Percentiles rank a stretch among this genome's conserved stretches.
These are phyloP conservation scores for Pinctada fucata DNA, from an alignment of 2,888 invertebrate species.

Conservation along the genomic window DNA sequence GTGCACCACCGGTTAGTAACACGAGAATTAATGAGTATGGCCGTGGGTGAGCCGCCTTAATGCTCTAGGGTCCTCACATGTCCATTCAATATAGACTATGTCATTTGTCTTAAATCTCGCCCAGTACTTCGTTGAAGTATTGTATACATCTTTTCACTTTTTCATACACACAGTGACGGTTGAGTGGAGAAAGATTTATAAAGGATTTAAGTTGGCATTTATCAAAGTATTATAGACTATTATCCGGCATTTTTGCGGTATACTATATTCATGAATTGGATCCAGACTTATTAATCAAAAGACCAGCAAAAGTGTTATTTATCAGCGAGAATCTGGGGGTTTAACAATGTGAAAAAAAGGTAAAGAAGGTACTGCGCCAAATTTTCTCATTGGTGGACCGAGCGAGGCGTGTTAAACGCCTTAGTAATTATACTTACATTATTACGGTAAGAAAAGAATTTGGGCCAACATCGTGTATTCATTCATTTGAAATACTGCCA, in stretches of 20 bases:
- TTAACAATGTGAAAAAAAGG: neutral
- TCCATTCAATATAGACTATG: too few relatives aligned
- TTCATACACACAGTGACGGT: too few relatives aligned
- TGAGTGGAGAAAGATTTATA: too few relatives aligned
- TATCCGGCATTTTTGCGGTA: neutral
- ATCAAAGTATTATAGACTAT: too few relatives aligned
- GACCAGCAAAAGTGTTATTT: neutral
- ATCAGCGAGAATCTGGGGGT: neutral
- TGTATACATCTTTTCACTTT: too few relatives aligned
- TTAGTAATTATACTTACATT: conserved; percentile 1
- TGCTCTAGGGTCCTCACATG: too few relatives aligned
- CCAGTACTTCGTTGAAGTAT: too few relatives aligned
- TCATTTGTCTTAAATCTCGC: too few relatives aligned
- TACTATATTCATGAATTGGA: conserved; percentile 1
- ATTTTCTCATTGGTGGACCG: neutral
- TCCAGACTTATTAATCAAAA: neutral
- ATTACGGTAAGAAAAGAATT: neutral
- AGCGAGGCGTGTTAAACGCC: neutral
- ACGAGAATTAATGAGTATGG: too few relatives aligned
- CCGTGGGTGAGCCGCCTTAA: too few relatives aligned
- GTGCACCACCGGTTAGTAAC: too few relatives aligned
- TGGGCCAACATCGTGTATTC: neutral
- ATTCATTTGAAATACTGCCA: neutral
- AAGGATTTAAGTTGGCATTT: too few relatives aligned
- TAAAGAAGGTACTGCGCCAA: neutral